phyloP scores from a whole-genome alignment of 2,888 invertebrate species.

The Drosophila meridiana region DNA sequence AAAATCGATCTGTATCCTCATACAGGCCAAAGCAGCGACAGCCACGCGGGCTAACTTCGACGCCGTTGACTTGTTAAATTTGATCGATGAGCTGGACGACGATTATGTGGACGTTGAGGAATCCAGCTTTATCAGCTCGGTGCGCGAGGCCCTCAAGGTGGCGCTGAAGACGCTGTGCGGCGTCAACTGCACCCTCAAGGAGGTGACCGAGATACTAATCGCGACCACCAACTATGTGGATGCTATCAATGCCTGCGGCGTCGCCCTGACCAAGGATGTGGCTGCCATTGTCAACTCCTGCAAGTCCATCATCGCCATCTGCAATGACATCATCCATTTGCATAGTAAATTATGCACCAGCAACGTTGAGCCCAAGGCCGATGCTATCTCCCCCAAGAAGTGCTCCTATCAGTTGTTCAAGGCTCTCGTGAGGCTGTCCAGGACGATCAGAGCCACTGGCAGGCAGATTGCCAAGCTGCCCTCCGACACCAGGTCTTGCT shows the following conservation, averaged over 20 bases:
- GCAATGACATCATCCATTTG: conserved; percentile 42
- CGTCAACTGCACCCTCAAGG: conserved; percentile 52
- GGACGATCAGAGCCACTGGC: conserved; percentile 31
- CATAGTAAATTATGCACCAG: conserved; percentile 32
- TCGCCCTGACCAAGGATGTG: conserved; percentile 55
- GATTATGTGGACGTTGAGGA: conserved; percentile 51
- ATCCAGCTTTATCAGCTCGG: conserved; percentile 23
- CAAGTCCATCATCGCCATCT: conserved; percentile 40
- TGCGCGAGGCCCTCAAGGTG: conserved; percentile 13
- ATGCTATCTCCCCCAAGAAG: conserved; percentile 8
- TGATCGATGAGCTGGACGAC: conserved; percentile 23
- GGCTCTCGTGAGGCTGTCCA: conserved; percentile 24
- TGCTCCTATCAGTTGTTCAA: conserved; percentile 19
- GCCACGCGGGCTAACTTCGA: conserved; percentile 13
- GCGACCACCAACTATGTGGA: conserved; percentile 51
- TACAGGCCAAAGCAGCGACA: conserved; percentile 39
- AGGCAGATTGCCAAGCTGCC: conserved; percentile 45
- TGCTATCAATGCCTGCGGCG: conserved; percentile 43
- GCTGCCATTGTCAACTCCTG: conserved; percentile 35
- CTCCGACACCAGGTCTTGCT: conserved; percentile 50
- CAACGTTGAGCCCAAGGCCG: neutral
- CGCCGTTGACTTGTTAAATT: conserved; percentile 18
- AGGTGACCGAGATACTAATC: conserved; percentile 36
- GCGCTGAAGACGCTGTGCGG: conserved; percentile 43
- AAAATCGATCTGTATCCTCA: neutral